phyloP scores from a whole-genome alignment of 2,888 invertebrate species.

The Steinernema hermaphroditum region DNA sequence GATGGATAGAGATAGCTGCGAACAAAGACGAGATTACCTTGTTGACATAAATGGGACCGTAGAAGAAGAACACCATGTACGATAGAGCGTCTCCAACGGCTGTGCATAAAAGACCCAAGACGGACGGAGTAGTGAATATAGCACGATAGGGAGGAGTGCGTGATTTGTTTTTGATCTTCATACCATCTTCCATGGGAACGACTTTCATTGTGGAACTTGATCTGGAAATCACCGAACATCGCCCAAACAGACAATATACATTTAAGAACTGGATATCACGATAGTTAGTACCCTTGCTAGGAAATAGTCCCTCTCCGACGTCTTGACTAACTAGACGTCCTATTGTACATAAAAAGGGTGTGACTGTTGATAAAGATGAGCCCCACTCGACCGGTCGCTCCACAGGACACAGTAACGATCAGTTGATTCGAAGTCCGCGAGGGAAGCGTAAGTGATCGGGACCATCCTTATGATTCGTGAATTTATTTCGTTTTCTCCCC shows the following conservation, averaged over 20 bases:
- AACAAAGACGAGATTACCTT: not conserved
- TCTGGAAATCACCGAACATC: not conserved
- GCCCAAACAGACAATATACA: not conserved
- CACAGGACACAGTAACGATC: too few species aligned
- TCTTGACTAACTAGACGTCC: too few species aligned
- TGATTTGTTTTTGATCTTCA: not conserved
- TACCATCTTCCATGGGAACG: not conserved
- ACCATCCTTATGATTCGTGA: too few species aligned
- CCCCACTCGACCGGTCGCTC: too few species aligned
- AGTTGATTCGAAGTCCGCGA: too few species aligned
- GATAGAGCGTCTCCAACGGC: not conserved
- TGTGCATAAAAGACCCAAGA: not conserved
- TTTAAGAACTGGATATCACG: not conserved
- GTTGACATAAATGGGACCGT: slow-evolving; percentile 15
- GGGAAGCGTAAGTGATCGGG: too few species aligned
- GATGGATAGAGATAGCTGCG: not conserved
- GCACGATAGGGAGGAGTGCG: not conserved
- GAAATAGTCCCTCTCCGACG: too few species aligned
- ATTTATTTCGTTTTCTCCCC: not conserved
- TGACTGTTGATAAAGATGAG: too few species aligned
- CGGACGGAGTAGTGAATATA: not conserved
- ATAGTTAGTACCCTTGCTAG: not conserved
- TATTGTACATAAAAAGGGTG: too few species aligned
- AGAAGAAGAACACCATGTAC: slow-evolving; percentile 2
- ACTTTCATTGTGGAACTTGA: not conserved